A percentile compares a stretch with the other conserved stretches of the same genome.
Conservation (phyloP, 2,888 invertebrate genomes). For the Drosophila ezoana region DNA sequence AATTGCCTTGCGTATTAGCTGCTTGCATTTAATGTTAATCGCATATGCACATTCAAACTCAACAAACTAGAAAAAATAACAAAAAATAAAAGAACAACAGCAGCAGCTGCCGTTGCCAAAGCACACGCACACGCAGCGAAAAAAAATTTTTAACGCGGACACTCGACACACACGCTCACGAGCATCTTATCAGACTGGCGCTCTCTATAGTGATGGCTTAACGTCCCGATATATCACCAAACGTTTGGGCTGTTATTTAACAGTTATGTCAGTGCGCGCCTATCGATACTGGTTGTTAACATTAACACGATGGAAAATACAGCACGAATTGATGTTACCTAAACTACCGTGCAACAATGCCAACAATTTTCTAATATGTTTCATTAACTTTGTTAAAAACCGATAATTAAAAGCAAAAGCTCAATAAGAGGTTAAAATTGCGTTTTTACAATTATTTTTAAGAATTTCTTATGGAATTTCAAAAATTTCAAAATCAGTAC, state of each 20-base stretch:
- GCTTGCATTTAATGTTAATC: constrained; percentile 31
- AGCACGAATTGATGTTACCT: background rate
- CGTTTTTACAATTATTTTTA: no score
- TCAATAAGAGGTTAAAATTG: no score
- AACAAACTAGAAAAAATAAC: constrained; percentile 51
- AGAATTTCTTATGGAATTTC: no score
- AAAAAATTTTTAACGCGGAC: constrained; percentile 53
- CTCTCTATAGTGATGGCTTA: constrained; percentile 42
- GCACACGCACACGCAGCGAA: constrained; percentile 61
- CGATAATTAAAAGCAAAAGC: no score
- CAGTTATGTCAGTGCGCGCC: constrained; percentile 5
- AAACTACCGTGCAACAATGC: background rate
- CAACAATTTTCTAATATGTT: background rate
- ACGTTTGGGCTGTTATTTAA: background rate
- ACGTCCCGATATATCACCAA: constrained; percentile 32
- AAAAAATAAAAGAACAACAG: constrained; percentile 43
- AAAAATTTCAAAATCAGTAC: no score
- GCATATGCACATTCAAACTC: constrained; percentile 46
- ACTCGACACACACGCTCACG: constrained; percentile 63
- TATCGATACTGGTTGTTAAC: constrained; percentile 24
- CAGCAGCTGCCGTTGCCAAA: constrained; percentile 51
- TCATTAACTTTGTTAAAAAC: no score
- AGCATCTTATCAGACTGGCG: constrained; percentile 64
- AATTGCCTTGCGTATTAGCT: constrained; percentile 27
- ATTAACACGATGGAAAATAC: background rate